Percentiles rank a stretch among this genome's conserved stretches.
Evolutionary conservation across 2,113 vertebrate species (phyloP).

Genomic region (Corvus hawaiiensis): DNA sequence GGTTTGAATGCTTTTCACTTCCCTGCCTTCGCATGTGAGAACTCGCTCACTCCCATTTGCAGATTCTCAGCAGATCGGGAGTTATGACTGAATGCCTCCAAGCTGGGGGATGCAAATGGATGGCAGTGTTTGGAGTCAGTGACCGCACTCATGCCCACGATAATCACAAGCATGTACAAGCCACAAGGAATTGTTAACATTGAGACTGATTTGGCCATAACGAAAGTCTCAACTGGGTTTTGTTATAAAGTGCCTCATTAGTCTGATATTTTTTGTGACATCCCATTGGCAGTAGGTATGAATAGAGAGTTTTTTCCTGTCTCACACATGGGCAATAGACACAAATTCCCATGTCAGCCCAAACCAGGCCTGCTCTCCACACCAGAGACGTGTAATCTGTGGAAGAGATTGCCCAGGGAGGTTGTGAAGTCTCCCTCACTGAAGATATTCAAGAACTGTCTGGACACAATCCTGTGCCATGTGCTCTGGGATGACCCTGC

Average conservation of each 20-base stretch:
- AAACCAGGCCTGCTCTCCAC: not conserved
- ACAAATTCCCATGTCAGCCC: not conserved
- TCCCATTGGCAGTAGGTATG: not conserved
- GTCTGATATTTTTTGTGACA: conserved; percentile 30
- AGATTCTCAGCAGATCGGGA: conserved; percentile 10
- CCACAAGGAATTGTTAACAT: not conserved
- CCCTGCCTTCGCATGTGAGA: conserved; percentile 64
- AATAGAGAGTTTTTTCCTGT: not conserved
- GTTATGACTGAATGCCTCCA: conserved; percentile 46
- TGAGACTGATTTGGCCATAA: conserved; percentile 21
- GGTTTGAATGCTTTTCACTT: conserved; percentile 69
- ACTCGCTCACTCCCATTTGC: conserved; percentile 38
- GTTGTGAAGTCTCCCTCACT: not conserved
- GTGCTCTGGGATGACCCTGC: not conserved
- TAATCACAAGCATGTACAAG: not conserved
- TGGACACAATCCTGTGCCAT: not conserved
- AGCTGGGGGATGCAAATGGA: not conserved
- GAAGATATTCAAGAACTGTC: not conserved
- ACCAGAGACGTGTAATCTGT: not conserved
- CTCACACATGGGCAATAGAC: not conserved
- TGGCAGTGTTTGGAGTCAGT: conserved; percentile 18
- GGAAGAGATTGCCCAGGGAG: not conserved
- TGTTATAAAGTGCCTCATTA: conserved; percentile 44
- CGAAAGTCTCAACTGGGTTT: conserved; percentile 25
- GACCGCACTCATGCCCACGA: not conserved